phyloP scores from a whole-genome alignment of 2,888 invertebrate genomes.

The Idaea straminata region DNA sequence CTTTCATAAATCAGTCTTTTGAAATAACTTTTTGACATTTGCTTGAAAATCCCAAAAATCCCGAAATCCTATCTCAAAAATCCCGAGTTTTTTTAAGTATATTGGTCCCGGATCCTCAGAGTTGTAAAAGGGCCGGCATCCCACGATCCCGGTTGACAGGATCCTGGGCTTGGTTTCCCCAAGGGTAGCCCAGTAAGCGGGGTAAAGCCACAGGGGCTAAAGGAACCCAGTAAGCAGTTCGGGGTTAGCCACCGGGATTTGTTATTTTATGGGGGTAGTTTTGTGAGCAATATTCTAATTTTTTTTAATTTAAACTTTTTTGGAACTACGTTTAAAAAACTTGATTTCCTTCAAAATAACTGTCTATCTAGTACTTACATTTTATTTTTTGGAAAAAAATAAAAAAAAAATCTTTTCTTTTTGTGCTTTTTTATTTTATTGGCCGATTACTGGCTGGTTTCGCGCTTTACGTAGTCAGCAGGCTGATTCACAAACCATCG shows the following conservation, averaged over 20 bases:
- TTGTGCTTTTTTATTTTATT: too few relatives aligned
- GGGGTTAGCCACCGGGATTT: neutral
- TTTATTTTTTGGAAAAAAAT: too few relatives aligned
- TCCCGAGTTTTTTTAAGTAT: neutral
- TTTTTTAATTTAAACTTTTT: neutral
- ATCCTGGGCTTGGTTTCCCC: neutral
- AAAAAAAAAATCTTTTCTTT: too few relatives aligned
- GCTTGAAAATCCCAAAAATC: neutral
- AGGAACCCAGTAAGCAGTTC: neutral
- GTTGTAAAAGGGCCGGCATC: neutral
- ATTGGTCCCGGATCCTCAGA: neutral
- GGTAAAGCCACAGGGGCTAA: neutral
- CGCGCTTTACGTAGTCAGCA: too few relatives aligned
- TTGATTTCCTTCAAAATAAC: too few relatives aligned
- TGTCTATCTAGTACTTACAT: too few relatives aligned
- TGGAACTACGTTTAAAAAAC: too few relatives aligned
- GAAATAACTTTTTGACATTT: too few relatives aligned
- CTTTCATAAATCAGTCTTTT: too few relatives aligned
- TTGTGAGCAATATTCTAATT: neutral
- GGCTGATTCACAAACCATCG: too few relatives aligned
- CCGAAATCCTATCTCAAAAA: too few relatives aligned
- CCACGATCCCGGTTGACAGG: neutral
- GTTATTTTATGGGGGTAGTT: neutral
- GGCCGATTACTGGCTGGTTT: too few relatives aligned
- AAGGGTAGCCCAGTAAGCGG: neutral